A percentile compares a stretch with the other conserved stretches of the same genome.
phyloP scores from a whole-genome alignment of 1,140 invertebrate species.

The Trinorchestia longiramus region DNA sequence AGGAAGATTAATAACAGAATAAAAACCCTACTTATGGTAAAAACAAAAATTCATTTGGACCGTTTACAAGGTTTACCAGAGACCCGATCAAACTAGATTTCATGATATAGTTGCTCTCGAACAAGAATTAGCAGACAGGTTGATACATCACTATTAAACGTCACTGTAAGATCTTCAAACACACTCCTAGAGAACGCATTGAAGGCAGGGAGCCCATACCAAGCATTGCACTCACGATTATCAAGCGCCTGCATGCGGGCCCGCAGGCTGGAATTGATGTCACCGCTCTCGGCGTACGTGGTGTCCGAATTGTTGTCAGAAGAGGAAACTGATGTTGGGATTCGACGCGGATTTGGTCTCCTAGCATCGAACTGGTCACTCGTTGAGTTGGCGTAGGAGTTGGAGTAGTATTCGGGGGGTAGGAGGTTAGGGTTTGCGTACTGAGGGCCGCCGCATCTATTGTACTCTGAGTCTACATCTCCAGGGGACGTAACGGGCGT shows the following conservation, averaged over 20 bases:
- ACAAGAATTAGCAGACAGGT: too few relatives aligned
- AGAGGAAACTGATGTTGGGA: conserved; percentile 64
- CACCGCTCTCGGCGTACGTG: conserved; percentile 67
- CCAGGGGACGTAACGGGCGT: conserved; percentile 29
- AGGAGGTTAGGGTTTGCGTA: conserved; percentile 42
- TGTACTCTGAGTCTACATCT: conserved; percentile 6
- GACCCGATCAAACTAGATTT: background rate
- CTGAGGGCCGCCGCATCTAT: conserved; percentile 31
- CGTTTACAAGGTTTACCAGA: background rate
- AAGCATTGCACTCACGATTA: conserved; percentile 59
- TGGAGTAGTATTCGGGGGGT: conserved; percentile 32
- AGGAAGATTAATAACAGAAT: too few relatives aligned
- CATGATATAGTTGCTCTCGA: background rate
- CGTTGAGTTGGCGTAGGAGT: conserved; percentile 11
- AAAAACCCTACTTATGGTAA: background rate
- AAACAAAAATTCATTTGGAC: background rate
- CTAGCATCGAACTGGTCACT: conserved; percentile 36
- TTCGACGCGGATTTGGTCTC: conserved; percentile 42
- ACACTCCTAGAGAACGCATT: background rate
- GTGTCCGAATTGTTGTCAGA: conserved; percentile 68
- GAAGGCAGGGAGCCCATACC: too few relatives aligned
- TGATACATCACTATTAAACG: background rate
- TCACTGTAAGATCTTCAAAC: background rate
- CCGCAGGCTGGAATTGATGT: conserved; percentile 61
- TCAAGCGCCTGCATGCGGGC: conserved; percentile 56